Percentiles rank a stretch among this genome's conserved stretches.
Evolutionary conservation across 2,797 vertebrate genomes (phyloP).

Genomic region (Gambusia yucatana): DNA sequence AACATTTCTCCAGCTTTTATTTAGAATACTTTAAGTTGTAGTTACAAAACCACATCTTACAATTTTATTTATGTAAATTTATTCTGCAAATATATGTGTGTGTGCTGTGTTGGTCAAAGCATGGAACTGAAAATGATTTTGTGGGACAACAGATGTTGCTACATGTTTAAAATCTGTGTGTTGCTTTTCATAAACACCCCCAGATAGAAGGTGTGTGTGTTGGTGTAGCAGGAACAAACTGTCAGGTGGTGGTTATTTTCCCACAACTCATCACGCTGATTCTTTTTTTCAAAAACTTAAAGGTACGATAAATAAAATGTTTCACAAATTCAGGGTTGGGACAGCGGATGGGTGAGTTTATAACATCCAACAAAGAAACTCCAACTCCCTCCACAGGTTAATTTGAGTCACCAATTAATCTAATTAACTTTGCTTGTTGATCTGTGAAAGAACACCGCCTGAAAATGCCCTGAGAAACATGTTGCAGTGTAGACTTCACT

Average conservation of each 20-base stretch:
- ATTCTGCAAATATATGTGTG: neutral
- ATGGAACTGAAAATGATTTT: neutral
- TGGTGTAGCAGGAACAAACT: neutral
- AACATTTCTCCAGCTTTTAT: neutral
- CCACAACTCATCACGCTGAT: neutral
- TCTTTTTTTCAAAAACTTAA: neutral
- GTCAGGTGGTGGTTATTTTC: neutral
- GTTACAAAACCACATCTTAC: neutral
- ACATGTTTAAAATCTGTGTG: neutral
- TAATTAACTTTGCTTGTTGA: neutral
- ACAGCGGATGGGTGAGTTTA: neutral
- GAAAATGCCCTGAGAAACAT: neutral
- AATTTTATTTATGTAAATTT: neutral
- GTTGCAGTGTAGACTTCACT: neutral
- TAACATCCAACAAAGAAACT: neutral
- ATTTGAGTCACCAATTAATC: neutral
- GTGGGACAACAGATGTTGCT: neutral
- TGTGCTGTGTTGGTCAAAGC: neutral
- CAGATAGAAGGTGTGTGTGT: neutral
- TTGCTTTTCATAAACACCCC: neutral
- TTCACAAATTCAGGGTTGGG: neutral
- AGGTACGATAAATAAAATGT: neutral
- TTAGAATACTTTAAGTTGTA: neutral
- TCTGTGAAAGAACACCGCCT: neutral
- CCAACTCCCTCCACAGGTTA: neutral